Conservation (phyloP, 92 coral and sea anemone genomes). For the Desmophyllum pertusum region DNA sequence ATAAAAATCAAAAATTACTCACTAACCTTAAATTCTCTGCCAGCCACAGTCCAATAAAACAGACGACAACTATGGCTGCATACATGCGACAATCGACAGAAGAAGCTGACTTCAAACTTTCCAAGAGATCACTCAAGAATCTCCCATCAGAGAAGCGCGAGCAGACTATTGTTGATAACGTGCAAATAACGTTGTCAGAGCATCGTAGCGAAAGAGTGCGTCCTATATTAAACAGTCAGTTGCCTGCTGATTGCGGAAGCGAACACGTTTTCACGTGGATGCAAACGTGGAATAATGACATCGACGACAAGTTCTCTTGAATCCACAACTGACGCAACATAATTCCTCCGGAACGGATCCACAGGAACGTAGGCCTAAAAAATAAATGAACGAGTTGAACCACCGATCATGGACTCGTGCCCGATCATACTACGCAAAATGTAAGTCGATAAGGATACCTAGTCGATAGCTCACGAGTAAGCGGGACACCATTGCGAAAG, state of each 20-base stretch:
- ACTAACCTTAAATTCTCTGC: not conserved
- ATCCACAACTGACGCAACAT: no score
- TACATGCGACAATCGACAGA: not conserved
- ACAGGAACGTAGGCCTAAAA: not conserved
- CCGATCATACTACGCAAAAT: not conserved
- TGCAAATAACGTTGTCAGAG: not conserved
- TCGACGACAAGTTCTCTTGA: not conserved
- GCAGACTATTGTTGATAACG: constrained; percentile 18
- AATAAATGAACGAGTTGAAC: not conserved
- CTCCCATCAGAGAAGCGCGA: not conserved
- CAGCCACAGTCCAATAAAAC: not conserved
- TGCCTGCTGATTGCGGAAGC: not conserved
- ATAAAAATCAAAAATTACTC: not conserved
- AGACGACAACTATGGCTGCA: not conserved
- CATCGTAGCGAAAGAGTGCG: not conserved
- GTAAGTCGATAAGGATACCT: no score
- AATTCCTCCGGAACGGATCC: not conserved
- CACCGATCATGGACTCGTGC: not conserved
- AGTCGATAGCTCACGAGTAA: no score
- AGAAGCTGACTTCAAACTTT: not conserved
- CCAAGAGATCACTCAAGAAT: not conserved
- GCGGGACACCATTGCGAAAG: no score
- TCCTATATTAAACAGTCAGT: not conserved
- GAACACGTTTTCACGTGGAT: not conserved
- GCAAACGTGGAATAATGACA: not conserved